Base-by-base conservation (phyloP, 2,888 invertebrate genomes). In the Andrena fulva region DNA sequence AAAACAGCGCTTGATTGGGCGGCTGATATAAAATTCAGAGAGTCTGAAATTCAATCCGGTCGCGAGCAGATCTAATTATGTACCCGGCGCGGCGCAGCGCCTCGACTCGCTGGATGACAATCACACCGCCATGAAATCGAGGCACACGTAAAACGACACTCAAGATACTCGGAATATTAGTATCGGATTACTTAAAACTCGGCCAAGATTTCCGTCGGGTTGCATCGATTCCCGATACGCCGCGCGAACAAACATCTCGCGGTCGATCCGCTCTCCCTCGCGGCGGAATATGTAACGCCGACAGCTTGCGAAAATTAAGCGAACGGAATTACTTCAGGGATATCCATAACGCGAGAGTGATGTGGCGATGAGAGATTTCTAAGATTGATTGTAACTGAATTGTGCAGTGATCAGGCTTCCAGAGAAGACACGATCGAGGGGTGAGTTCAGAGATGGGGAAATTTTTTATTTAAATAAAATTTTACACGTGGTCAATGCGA, bases 151-250 rank as follows among this genome's bases (percentile, higher is more conserved):
- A 69, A 70, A 29, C 20, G 8, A 24, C 12, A 10, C 7, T 24
- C 12, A 54, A 54, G 24, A 31, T 33, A 24, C 48, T n/a, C 20
- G 29, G 35, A 50, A 74, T 70, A 74, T 74, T 64, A 68, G 60
- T 59, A 56, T 80, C 67, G 52, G 62, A 68, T 80, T 80, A 76
- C 68, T 68, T 33, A 63, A 48, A 48, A 31, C n/a, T 54, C 62
- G 16, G 27, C 35, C 68, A 56, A 56, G 56, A 72, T 48, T 29
- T 54, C 56, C 69, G 29, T 8, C 69, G n/a, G 56, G 35, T 67
- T 62, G 52, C 35, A 69, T 50, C 24, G 35, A 60, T 31, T 31
- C 62, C 33, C 42, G 59, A 72, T 66, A 35, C 50, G 48, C 42
- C 6, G 31, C 4, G 50, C 50, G 59, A 2, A 12, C 24, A 2